Evolutionary conservation across 2,888 invertebrate genomes (phyloP).

Genomic region (Isoperla grammatica): DNA sequence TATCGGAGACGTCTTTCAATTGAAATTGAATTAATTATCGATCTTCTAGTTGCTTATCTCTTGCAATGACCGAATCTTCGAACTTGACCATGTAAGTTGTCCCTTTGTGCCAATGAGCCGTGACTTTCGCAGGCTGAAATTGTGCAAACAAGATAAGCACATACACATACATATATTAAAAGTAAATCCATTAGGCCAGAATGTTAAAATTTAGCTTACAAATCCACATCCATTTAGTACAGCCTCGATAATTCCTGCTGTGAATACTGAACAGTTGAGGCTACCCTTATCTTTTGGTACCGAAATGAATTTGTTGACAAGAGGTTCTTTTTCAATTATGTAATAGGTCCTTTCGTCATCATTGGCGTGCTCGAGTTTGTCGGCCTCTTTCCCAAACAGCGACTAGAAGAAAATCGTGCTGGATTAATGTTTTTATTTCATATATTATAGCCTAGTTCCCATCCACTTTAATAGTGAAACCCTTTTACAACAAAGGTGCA

Average conservation of each 20-base stretch:
- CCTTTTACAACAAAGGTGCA: too few species aligned
- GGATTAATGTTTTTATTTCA: too few species aligned
- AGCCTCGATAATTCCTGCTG: slow-evolving; percentile 96
- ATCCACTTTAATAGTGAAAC: too few species aligned
- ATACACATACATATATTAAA: background rate
- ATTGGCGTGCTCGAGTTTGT: slow-evolving; percentile 96
- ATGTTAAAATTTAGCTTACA: slow-evolving; percentile 58
- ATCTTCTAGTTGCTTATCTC: slow-evolving; percentile 89
- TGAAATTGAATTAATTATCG: slow-evolving; percentile 49
- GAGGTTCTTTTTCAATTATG: slow-evolving; percentile 95
- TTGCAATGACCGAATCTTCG: slow-evolving; percentile 83
- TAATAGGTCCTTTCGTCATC: slow-evolving; percentile 98
- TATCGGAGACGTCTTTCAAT: too few species aligned
- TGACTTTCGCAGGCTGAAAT: slow-evolving; percentile 88
- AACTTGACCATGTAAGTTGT: slow-evolving; percentile 99
- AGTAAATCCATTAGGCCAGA: background rate
- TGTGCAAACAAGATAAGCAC: slow-evolving; percentile 2
- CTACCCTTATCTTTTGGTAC: slow-evolving; percentile 97
- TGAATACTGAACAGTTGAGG: slow-evolving; percentile 96
- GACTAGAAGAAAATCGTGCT: slow-evolving; percentile 57
- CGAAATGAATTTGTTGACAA: slow-evolving; percentile 95
- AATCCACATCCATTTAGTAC: slow-evolving; percentile 92
- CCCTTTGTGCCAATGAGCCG: slow-evolving; percentile 99
- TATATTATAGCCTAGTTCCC: too few species aligned
- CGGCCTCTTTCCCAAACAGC: slow-evolving; percentile 96